Conservation (phyloP, 2,797 vertebrate genomes). For the Adelosebastes latens region DNA sequence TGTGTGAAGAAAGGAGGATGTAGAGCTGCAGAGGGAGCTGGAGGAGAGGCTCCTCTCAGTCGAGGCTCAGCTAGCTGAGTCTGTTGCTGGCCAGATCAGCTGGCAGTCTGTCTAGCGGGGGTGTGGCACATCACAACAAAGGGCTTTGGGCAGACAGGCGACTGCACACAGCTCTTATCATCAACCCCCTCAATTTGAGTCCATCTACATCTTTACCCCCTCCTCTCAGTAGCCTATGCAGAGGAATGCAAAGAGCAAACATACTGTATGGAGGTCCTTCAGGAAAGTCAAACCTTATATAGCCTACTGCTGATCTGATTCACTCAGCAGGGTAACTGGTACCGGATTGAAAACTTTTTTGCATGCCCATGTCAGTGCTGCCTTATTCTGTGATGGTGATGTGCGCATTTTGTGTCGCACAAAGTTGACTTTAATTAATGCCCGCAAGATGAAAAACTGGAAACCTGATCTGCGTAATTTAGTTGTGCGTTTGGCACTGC, state of each 20-base stretch:
- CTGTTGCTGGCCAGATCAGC: slow-evolving; percentile 92
- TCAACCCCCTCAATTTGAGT: slow-evolving; percentile 73
- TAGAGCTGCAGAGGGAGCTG: slow-evolving; percentile 18
- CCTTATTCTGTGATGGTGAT: not conserved
- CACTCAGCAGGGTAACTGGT: slow-evolving; percentile 24
- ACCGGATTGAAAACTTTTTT: slow-evolving; percentile 58
- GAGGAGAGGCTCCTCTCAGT: slow-evolving; percentile 66
- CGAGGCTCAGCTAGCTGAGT: slow-evolving; percentile 87
- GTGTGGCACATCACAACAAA: slow-evolving; percentile 90
- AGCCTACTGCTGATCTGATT: slow-evolving; percentile 15
- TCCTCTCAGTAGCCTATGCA: slow-evolving; percentile 20
- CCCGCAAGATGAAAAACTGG: not conserved
- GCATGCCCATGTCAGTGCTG: slow-evolving; percentile 16
- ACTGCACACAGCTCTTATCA: slow-evolving; percentile 77
- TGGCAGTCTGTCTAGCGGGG: slow-evolving; percentile 86
- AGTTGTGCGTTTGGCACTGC: slow-evolving; percentile 37
- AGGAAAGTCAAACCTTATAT: slow-evolving; percentile 38
- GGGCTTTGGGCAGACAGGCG: slow-evolving; percentile 82
- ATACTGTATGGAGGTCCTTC: slow-evolving; percentile 19
- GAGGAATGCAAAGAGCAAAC: slow-evolving; percentile 62
- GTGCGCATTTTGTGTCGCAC: not conserved
- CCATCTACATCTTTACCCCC: slow-evolving; percentile 38
- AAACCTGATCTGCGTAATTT: slow-evolving; percentile 21
- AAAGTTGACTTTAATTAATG: not conserved
- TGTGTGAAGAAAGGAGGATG: not conserved